phyloP scores from a whole-genome alignment of 2,888 invertebrate species.

The Lepidochrysops patricia region DNA sequence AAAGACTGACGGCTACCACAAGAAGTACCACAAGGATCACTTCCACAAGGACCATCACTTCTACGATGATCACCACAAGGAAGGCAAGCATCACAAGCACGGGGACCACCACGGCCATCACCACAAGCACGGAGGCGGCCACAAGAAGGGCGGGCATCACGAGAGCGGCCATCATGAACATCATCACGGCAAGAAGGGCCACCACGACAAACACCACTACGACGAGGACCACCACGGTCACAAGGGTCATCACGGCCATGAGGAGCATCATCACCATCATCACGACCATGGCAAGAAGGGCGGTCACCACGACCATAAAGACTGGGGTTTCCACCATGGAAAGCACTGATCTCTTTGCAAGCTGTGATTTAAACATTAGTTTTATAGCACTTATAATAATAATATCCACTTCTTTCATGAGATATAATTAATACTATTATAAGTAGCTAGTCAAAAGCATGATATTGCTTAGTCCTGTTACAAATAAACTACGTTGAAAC shows the following conservation, averaged over 20 bases:
- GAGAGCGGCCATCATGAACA: slow-evolving; percentile 61
- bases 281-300: slow-evolving; percentile 69
- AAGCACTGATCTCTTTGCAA: slow-evolving; percentile 50
- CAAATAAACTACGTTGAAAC: too few relatives aligned
- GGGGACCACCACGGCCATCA: slow-evolving; percentile 65
- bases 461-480: not conserved
- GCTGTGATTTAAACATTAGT: slow-evolving; percentile 46
- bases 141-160: slow-evolving; percentile 66
- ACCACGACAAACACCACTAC: slow-evolving; percentile 63
- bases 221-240: slow-evolving; percentile 65
- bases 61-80: slow-evolving; percentile 62
- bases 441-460: not conserved
- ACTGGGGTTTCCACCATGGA: slow-evolving; percentile 65
- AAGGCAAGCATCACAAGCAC: slow-evolving; percentile 67
- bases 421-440: not conserved
- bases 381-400: slow-evolving; percentile 11
- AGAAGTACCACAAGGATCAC: slow-evolving; percentile 65
- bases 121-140: slow-evolving; percentile 53
- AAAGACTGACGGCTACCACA: slow-evolving; percentile 61
- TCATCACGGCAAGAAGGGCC: slow-evolving; percentile 61
- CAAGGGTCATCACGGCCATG: slow-evolving; percentile 66
- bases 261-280: slow-evolving; percentile 63
- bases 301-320: slow-evolving; percentile 59
- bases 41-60: slow-evolving; percentile 69
- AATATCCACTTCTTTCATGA: not conserved